These are phyloP conservation scores for Lingula anatina DNA, from an alignment of 2,888 invertebrate species.

Conservation along the genomic window DNA sequence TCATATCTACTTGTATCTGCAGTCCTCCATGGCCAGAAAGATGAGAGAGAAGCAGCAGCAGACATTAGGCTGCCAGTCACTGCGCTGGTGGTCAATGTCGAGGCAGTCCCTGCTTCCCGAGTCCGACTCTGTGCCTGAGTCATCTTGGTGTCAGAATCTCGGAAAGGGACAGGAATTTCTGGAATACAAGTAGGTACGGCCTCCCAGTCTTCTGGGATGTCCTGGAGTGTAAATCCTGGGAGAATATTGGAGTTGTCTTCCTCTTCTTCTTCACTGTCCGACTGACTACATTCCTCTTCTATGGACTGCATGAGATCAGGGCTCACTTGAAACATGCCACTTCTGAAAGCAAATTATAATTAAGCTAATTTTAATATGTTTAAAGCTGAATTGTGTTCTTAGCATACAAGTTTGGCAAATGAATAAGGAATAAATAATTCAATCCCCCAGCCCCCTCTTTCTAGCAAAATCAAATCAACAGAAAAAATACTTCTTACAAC, in stretches of 20 bases:
- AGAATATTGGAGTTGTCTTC: conserved; percentile 63
- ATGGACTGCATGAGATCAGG: conserved; percentile 59
- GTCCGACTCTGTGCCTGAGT: neutral
- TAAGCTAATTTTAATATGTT: too few species aligned
- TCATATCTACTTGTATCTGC: too few species aligned
- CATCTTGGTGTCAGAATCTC: too few species aligned
- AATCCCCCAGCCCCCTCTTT: too few species aligned
- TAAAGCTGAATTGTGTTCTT: too few species aligned
- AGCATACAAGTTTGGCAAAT: too few species aligned
- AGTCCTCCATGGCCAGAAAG: conserved; percentile 61
- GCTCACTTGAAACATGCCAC: conserved; percentile 55
- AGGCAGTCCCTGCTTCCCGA: conserved; percentile 3
- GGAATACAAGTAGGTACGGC: conserved; percentile 56
- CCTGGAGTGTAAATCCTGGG: conserved; percentile 12
- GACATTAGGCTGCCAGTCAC: conserved; percentile 72
- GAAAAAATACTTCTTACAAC: too few species aligned
- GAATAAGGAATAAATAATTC: too few species aligned
- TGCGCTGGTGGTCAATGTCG: conserved; percentile 8
- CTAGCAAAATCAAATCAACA: too few species aligned
- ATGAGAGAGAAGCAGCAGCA: conserved; percentile 76
- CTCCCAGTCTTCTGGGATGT: conserved; percentile 74
- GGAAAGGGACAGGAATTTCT: conserved; percentile 12
- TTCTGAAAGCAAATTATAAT: conserved; percentile 18
- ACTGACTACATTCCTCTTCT: conserved; percentile 56
- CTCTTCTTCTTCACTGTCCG: conserved; percentile 58